Base-by-base conservation (phyloP, 2,113 vertebrate species). In the Zosterops borbonicus region DNA sequence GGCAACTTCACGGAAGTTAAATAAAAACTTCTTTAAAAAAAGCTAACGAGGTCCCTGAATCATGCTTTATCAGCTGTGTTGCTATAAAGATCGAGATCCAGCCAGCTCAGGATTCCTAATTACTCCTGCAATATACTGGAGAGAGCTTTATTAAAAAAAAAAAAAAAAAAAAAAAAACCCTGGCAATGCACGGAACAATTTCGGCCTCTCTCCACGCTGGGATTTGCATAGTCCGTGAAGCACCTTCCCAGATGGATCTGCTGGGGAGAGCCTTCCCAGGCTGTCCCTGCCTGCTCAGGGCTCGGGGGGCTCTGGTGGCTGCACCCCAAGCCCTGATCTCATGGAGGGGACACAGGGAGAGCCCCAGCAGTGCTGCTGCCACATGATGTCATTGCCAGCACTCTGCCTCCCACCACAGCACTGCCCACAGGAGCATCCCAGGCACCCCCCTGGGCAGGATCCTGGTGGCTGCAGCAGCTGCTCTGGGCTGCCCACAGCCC, bases 1-100 rank as follows among this genome's bases (percentile, higher is more conserved):
- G 97, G 98, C 97, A 98, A 98, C 97, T 92, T 83, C 82, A 75
- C 75, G 87, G 94, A 97, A 97, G 95, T 97, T 97, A 95, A 95
- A 97, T 97, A 97, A 97, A 97, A 97, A 97, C 96, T 96, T 93
- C 89, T 95, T 83, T 90, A 96, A 97, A 97, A 97, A 97, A 92
- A 96, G 96, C 87, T 95, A 93, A 95, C 87, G 77, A 97, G 97
- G 95, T 95, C 95, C 96, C 96, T 93, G 92, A 97, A 87, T 94
- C 91, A 95, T 84, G 92, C 94, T 87, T 87, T 76, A 78, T 91
- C 95, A 94, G 91, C 84, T 63, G 63, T 77, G 62, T 58, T 92
- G 95, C 94, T 89, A 91, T 94, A 65, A 89, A 70, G 91, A 96
- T 88, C 83, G 64, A 91, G 95, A 93, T 95, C 35, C 67, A 90